Conservation (phyloP, 2,797 vertebrate species). For the Perodicticus potto region DNA sequence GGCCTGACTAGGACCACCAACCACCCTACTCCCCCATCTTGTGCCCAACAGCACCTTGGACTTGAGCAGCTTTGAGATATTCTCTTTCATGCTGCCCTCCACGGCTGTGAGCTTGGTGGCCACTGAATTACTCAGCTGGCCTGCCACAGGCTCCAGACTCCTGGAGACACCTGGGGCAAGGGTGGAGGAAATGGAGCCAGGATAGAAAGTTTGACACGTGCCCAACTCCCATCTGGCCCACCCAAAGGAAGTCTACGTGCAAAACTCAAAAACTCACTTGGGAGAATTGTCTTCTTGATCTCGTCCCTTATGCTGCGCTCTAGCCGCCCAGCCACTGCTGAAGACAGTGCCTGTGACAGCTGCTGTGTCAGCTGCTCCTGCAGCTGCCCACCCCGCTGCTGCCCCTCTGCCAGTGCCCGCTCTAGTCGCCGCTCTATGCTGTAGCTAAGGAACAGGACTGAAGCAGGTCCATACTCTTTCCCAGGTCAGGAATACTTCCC, state of each 20-base stretch:
- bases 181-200: background rate
- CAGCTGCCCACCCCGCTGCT: slow-evolving; percentile 93
- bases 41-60: slow-evolving; percentile 92
- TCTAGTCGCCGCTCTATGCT: slow-evolving; percentile 93
- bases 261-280: slow-evolving; percentile 93
- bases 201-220: background rate
- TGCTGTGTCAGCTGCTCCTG: slow-evolving; percentile 96
- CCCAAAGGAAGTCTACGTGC: background rate
- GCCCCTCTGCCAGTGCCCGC: slow-evolving; percentile 92
- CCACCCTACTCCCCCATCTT: background rate
- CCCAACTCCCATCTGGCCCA: background rate
- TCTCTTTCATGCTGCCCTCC: slow-evolving; percentile 96
- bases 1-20: background rate
- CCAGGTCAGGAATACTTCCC: background rate
- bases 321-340: slow-evolving; percentile 92
- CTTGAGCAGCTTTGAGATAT: slow-evolving; percentile 95
- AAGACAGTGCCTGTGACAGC: slow-evolving; percentile 93
- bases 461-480: background rate
- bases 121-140: slow-evolving; percentile 93
- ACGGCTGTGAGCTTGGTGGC: slow-evolving; percentile 94
- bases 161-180: slow-evolving; percentile 93
- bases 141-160: slow-evolving; percentile 94
- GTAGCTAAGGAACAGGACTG: slow-evolving; percentile 82
- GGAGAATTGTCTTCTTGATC: slow-evolving; percentile 96
- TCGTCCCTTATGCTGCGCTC: slow-evolving; percentile 97